phyloP scores from a whole-genome alignment of 2,797 vertebrate species.

The Choloepus didactylus region DNA sequence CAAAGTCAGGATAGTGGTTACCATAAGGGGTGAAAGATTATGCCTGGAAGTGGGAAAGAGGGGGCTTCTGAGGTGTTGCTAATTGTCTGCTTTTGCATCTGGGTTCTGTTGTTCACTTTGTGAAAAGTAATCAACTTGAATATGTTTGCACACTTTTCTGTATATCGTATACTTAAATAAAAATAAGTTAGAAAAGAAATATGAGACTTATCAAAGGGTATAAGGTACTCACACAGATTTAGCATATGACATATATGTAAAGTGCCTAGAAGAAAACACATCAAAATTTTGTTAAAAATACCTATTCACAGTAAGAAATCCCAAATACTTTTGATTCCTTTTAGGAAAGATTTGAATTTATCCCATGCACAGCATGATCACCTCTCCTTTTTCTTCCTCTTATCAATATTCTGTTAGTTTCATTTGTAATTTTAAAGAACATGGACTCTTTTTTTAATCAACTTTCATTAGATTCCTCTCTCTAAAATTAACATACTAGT shows the following conservation, averaged over 20 bases:
- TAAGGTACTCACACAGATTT: not conserved
- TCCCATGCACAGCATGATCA: not conserved
- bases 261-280: not conserved
- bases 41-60: not conserved
- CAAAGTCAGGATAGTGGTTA: not conserved
- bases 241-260: not conserved
- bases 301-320: not conserved
- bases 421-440: not conserved
- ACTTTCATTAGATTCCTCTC: too few species aligned
- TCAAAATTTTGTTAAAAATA: not conserved
- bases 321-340: not conserved
- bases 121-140: not conserved
- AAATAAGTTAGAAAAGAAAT: not conserved
- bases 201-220: not conserved
- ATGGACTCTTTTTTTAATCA: too few species aligned
- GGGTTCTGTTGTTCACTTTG: not conserved
- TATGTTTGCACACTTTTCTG: not conserved
- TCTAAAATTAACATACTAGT: too few species aligned
- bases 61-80: not conserved
- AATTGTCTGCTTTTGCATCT: not conserved
- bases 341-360: not conserved
- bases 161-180: too few species aligned
- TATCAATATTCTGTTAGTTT: not conserved
- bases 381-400: not conserved
- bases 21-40: not conserved